These are phyloP conservation scores for Goniozus legneri DNA, from an alignment of 1,140 invertebrate species.

Conservation along the genomic window DNA sequence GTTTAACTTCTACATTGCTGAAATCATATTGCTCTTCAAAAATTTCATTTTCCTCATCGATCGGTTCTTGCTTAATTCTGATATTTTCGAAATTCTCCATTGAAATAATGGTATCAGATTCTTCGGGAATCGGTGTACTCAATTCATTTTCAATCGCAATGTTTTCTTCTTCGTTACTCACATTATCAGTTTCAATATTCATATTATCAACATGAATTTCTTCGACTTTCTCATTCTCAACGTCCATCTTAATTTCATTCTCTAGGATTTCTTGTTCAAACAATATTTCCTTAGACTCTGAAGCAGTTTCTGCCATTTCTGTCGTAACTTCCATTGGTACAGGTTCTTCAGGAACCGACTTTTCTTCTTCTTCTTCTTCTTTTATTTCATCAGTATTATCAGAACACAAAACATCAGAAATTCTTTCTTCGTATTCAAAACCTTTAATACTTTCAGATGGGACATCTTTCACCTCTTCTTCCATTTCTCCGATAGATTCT, in stretches of 20 bases:
- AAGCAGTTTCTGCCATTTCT: neutral
- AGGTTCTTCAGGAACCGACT: conserved; percentile 6
- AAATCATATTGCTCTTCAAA: conserved; percentile 29
- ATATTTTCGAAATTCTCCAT: no score
- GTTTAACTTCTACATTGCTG: conserved; percentile 55
- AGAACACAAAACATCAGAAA: no score
- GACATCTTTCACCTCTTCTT: conserved; percentile 30
- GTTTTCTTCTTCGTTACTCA: conserved; percentile 7
- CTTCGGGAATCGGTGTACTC: no score
- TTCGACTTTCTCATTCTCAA: conserved; percentile 38
- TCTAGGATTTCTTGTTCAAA: neutral
- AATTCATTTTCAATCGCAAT: no score
- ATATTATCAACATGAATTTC: conserved; percentile 47
- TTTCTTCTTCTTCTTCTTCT: conserved; percentile 23
- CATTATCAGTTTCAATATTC: conserved; percentile 8
- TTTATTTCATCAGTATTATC: conserved; percentile 44
- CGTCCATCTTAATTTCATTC: conserved; percentile 31
- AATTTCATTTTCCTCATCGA: conserved; percentile 28
- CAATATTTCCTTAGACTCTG: neutral
- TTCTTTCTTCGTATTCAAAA: conserved; percentile 29
- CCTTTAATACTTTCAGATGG: conserved; percentile 31
- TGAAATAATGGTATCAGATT: conserved; percentile 17
- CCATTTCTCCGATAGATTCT: conserved; percentile 38
- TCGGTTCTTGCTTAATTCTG: conserved; percentile 56
- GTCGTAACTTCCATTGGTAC: neutral